These are phyloP conservation scores for Morbakka virulenta DNA, from an alignment of 30 jellyfish, hydroid and myxozoan species.

Conservation along the genomic window DNA sequence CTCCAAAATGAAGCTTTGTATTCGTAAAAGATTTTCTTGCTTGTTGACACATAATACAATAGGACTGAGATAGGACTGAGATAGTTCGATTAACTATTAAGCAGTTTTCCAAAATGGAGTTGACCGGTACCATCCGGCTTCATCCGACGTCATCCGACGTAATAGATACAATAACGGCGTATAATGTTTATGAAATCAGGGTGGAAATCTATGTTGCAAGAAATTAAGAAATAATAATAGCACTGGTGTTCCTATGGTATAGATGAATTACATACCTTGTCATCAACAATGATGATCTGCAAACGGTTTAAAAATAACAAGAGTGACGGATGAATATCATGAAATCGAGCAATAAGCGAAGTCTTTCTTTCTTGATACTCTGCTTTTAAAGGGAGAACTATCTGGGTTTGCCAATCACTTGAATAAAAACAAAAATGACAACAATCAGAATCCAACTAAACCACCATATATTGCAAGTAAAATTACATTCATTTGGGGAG, in stretches of 20 bases:
- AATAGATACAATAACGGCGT: too few species aligned
- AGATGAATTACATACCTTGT: conserved; percentile 40
- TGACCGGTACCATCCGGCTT: conserved; percentile 32
- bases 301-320: conserved; percentile 78
- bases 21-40: conserved; percentile 20
- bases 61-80: too few species aligned
- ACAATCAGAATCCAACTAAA: too few species aligned
- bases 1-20: conserved; percentile 13
- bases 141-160: too few species aligned
- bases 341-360: conserved; percentile 52
- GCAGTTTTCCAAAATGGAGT: conserved; percentile 30
- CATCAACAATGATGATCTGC: conserved; percentile 72
- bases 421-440: background rate
- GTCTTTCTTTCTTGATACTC: conserved; percentile 40
- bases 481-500: background rate
- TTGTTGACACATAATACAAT: conserved; percentile 30
- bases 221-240: too few species aligned
- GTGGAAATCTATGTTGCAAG: too few species aligned
- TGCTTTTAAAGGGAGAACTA: conserved; percentile 62
- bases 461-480: too few species aligned
- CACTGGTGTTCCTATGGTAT: background rate
- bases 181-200: too few species aligned
- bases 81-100: conserved; percentile 16
- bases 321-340: conserved; percentile 73
- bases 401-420: conserved; percentile 80